Evolutionary conservation across 2,888 invertebrate species (phyloP).

Genomic region (Penaeus monodon): DNA sequence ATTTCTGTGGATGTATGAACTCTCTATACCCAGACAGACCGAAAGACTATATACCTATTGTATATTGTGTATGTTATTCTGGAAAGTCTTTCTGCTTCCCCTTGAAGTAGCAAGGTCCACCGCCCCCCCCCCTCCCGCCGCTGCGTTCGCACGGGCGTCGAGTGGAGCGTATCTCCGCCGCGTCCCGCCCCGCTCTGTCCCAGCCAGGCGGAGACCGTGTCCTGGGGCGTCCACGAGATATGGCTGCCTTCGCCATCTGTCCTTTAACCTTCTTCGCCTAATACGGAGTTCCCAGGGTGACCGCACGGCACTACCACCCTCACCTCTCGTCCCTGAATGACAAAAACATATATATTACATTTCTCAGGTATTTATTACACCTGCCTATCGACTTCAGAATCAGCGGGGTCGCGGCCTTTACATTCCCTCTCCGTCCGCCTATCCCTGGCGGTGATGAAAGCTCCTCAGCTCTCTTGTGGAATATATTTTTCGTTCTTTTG

Average conservation of each 20-base stretch:
- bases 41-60: too few relatives aligned
- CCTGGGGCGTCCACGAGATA: too few relatives aligned
- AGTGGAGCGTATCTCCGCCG: too few relatives aligned
- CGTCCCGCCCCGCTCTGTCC: too few relatives aligned
- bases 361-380: slow-evolving; percentile 42
- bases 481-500: not conserved
- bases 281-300: slow-evolving; percentile 15
- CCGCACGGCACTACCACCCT: slow-evolving; percentile 28
- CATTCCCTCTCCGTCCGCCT: slow-evolving; percentile 10
- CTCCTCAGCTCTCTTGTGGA: not conserved
- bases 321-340: slow-evolving; percentile 28
- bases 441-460: slow-evolving; percentile 1
- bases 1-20: not conserved
- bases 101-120: too few relatives aligned
- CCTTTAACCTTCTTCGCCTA: not conserved
- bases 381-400: slow-evolving; percentile 29
- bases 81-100: too few relatives aligned
- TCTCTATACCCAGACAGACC: too few relatives aligned
- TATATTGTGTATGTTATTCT: too few relatives aligned
- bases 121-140: too few relatives aligned
- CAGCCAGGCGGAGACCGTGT: too few relatives aligned
- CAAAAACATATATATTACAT: slow-evolving; percentile 26
- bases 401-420: slow-evolving; percentile 24
- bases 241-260: not conserved
- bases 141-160: too few relatives aligned